phyloP scores from a whole-genome alignment of 2,888 invertebrate species.

The Dysmachus trigonus region DNA sequence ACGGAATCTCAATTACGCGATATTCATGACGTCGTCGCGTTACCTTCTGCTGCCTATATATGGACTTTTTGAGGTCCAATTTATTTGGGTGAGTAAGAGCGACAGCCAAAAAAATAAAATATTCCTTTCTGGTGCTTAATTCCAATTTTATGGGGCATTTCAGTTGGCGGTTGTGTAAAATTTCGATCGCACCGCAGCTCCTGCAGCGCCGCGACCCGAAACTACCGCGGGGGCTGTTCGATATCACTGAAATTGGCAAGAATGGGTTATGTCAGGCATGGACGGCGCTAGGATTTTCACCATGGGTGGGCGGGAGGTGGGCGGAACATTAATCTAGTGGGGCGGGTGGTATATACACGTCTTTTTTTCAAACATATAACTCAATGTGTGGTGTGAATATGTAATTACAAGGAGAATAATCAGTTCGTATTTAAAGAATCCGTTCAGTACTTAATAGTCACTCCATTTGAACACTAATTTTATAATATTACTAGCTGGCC shows the following conservation, averaged over 20 bases:
- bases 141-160: conserved; percentile 1
- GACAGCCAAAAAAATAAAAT: neutral
- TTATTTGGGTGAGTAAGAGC: neutral
- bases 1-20: conserved; percentile 14
- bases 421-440: no score
- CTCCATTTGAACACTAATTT: no score
- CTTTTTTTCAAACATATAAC: no score
- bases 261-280: neutral
- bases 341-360: no score
- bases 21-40: neutral
- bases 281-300: no score
- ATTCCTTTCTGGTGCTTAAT: conserved; percentile 5
- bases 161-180: neutral
- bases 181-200: neutral
- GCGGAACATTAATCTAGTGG: no score
- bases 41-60: neutral
- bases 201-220: neutral
- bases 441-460: no score
- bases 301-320: no score
- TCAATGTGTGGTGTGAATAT: no score
- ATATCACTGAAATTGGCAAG: neutral
- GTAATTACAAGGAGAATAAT: no score
- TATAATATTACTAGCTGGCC: no score
- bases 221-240: neutral
- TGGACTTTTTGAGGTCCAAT: neutral